Conservation (phyloP, 2,888 invertebrate genomes). For the Mylabris sibirica region DNA sequence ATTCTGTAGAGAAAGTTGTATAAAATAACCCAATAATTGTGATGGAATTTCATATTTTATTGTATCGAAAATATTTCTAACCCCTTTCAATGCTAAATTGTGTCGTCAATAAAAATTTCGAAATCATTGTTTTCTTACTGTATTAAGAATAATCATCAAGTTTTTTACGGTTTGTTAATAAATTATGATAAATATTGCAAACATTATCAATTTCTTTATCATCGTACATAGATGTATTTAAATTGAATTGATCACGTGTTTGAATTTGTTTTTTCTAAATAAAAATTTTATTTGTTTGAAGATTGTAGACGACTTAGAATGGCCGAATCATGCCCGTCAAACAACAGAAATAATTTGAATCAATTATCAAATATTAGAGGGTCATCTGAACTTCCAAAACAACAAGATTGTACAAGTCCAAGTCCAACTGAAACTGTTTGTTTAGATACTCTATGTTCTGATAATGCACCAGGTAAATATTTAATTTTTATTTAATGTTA, state of each 20-base stretch:
- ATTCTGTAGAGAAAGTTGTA: background rate
- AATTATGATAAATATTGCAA: background rate
- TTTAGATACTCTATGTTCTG: constrained; percentile 53
- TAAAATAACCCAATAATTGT: background rate
- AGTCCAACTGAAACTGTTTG: constrained; percentile 60
- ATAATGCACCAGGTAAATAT: constrained; percentile 53
- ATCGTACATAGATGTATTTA: background rate
- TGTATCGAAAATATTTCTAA: background rate
- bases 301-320: constrained; percentile 53
- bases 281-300: constrained; percentile 12
- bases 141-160: background rate
- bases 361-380: constrained; percentile 49
- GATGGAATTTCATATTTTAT: background rate
- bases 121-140: background rate
- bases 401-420: constrained; percentile 59
- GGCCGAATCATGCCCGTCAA: constrained; percentile 60
- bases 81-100: constrained; percentile 8
- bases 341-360: constrained; percentile 51
- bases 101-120: constrained; percentile 1
- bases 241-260: background rate
- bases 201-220: background rate
- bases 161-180: background rate
- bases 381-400: constrained; percentile 53
- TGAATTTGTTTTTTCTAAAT: background rate
- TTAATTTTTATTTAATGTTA: constrained; percentile 19